Evolutionary conservation across 2,113 vertebrate species (phyloP).

Genomic region (Trematomus loennbergii): DNA sequence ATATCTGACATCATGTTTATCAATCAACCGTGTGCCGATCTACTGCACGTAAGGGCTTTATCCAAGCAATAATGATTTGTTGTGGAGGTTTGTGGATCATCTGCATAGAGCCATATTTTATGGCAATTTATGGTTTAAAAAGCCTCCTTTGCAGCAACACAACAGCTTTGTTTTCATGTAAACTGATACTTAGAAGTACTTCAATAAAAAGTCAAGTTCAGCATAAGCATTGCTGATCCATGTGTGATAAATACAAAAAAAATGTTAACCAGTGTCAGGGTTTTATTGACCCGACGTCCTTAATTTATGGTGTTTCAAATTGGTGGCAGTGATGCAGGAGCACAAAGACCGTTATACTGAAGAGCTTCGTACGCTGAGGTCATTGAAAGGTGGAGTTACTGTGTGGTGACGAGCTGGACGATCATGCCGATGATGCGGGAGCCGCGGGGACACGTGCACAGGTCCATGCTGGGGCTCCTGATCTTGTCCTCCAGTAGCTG

Average conservation of each 20-base stretch:
- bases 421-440: constrained; percentile 95
- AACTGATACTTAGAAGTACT: constrained; percentile 30
- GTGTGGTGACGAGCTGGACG: constrained; percentile 94
- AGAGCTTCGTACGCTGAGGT: constrained; percentile 24
- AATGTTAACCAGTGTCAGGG: background rate
- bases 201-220: background rate
- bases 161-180: constrained; percentile 1
- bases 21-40: constrained; percentile 19
- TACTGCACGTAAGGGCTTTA: constrained; percentile 18
- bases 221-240: background rate
- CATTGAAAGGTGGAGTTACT: constrained; percentile 76
- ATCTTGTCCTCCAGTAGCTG: constrained; percentile 97
- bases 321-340: constrained; percentile 42
- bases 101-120: constrained; percentile 45
- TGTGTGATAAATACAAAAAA: background rate
- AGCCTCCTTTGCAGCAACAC: constrained; percentile 24
- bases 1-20: constrained; percentile 27
- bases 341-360: background rate
- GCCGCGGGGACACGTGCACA: constrained; percentile 92
- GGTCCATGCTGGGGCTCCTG: constrained; percentile 92
- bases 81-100: constrained; percentile 26
- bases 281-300: background rate
- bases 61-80: background rate
- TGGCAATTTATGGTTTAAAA: constrained; percentile 24
- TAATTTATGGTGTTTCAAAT: background rate